These are phyloP conservation scores for Oscheius onirici DNA, from an alignment of 2,888 invertebrate species.

Conservation along the genomic window DNA sequence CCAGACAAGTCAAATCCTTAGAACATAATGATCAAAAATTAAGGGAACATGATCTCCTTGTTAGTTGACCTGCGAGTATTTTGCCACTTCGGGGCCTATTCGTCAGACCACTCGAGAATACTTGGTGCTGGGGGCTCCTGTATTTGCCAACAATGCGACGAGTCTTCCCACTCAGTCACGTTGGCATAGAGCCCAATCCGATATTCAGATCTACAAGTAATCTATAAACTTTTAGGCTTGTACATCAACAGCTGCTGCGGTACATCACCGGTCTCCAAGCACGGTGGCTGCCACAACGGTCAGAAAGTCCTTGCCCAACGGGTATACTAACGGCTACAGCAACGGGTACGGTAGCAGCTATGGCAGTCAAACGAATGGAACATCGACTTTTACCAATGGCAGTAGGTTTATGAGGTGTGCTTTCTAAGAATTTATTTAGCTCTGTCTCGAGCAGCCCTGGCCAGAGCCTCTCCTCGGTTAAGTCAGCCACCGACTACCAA, in stretches of 20 bases:
- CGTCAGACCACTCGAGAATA: constrained; percentile 28
- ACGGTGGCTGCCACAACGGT: constrained; percentile 23
- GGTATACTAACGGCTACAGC: constrained; percentile 26
- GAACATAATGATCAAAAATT: too few species aligned
- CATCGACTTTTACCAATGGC: not conserved
- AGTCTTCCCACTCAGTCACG: constrained; percentile 25
- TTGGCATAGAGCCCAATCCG: constrained; percentile 8
- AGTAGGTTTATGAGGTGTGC: not conserved
- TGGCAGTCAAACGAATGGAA: constrained; percentile 18
- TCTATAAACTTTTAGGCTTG: constrained; percentile 19
- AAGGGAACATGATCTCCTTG: too few species aligned
- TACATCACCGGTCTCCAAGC: constrained; percentile 33
- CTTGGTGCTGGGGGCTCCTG: constrained; percentile 10
- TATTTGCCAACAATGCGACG: constrained; percentile 29
- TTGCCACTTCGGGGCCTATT: constrained; percentile 13
- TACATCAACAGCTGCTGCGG: constrained; percentile 24
- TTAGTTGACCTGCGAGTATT: not conserved
- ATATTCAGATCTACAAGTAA: not conserved
- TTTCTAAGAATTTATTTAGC: not conserved
- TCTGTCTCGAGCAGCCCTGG: constrained; percentile 19
- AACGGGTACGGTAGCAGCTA: constrained; percentile 31
- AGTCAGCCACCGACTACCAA: constrained; percentile 25
- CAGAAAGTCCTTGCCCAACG: constrained; percentile 36
- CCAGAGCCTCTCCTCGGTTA: constrained; percentile 29
- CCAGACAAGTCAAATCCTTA: too few species aligned